Percentiles rank a stretch among this genome's conserved stretches.
Evolutionary conservation across 35 echinoderm and acorn worm species (phyloP).

Genomic region (Diadema setosum): DNA sequence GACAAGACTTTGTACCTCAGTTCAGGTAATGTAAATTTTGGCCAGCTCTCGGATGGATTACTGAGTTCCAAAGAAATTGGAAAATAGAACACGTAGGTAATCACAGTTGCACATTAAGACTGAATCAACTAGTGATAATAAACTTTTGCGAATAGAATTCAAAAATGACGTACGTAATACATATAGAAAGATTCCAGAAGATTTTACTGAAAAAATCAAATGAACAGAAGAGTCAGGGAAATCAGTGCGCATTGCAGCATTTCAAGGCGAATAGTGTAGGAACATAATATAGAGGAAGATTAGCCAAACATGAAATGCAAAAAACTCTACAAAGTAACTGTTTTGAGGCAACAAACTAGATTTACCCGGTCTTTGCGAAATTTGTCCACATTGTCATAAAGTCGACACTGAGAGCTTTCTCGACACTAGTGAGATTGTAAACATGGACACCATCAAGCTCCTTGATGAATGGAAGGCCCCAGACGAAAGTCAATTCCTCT

Average conservation of each 20-base stretch:
- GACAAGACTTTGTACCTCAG: conserved; percentile 12
- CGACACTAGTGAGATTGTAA: conserved; percentile 3
- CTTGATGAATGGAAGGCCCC: conserved; percentile 44
- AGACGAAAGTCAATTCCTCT: conserved; percentile 74
- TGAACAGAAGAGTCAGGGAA: neutral
- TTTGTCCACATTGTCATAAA: conserved; percentile 80
- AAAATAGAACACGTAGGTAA: neutral
- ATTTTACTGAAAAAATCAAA: neutral
- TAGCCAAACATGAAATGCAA: neutral
- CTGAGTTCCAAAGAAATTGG: neutral
- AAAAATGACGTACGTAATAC: neutral
- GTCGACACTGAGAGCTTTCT: conserved; percentile 30
- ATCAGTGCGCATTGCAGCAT: neutral
- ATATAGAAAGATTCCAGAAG: neutral
- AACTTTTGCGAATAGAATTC: neutral
- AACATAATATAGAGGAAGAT: neutral
- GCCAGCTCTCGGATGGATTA: neutral
- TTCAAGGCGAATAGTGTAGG: neutral
- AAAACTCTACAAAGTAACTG: neutral
- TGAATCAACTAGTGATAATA: neutral
- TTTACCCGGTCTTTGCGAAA: conserved; percentile 79
- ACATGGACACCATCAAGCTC: neutral
- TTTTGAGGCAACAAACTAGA: neutral
- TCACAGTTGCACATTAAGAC: neutral
- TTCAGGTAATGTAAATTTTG: conserved; percentile 28